Conservation (phyloP, 2,797 vertebrate genomes). For the Dermochelys coriacea region DNA sequence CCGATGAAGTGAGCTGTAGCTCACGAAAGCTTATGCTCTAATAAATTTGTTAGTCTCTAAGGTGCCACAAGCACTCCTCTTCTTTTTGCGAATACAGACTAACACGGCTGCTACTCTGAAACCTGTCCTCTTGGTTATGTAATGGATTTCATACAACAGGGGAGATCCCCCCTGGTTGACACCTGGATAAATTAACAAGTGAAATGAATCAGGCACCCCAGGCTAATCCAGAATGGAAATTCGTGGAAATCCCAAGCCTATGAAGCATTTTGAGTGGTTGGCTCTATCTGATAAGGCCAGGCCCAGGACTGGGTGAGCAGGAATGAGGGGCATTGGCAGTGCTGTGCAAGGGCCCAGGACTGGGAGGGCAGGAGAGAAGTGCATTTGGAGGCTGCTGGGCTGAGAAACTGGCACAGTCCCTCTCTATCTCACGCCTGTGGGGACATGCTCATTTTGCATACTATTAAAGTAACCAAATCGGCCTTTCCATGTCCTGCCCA, state of each 20-base stretch:
- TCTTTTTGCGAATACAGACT: no score
- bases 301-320: background rate
- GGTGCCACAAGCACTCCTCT: no score
- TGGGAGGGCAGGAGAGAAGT: background rate
- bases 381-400: background rate
- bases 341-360: background rate
- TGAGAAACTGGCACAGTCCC: background rate
- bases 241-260: background rate
- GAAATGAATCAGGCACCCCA: background rate
- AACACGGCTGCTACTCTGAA: no score
- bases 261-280: background rate
- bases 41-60: no score
- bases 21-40: no score
- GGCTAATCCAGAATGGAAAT: background rate
- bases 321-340: background rate
- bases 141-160: background rate
- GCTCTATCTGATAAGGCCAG: background rate
- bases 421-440: background rate
- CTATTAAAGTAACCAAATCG: background rate
- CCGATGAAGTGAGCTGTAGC: no score
- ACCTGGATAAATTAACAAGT: background rate
- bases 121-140: rapidly evolving
- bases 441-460: background rate
- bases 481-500: background rate
- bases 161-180: background rate